Evolutionary conservation across 2,113 vertebrate species (phyloP).

Genomic region (Chelonoidis abingdonii): DNA sequence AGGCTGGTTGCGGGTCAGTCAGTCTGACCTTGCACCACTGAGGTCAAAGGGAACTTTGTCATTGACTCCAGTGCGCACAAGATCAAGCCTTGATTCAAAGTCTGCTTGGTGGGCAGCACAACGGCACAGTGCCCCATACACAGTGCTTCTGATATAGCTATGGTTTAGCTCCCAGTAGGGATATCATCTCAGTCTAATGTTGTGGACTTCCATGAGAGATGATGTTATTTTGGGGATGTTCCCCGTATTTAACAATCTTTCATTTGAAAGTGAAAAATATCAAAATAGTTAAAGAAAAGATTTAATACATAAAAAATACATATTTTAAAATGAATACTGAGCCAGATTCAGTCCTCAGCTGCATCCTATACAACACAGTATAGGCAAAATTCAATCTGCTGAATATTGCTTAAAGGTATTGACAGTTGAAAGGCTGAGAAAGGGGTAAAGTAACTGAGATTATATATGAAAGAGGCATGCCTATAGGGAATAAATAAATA

Average conservation of each 20-base stretch:
- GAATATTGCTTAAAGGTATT: constrained; percentile 58
- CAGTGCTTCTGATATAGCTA: neutral
- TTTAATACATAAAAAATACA: neutral
- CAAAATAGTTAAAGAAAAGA: neutral
- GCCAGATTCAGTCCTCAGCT: neutral
- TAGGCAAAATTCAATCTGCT: constrained; percentile 47
- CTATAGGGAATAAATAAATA: constrained; percentile 39
- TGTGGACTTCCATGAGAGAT: neutral
- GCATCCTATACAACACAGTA: constrained; percentile 1
- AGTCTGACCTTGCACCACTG: neutral
- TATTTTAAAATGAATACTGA: neutral
- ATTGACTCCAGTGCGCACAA: neutral
- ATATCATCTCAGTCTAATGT: neutral
- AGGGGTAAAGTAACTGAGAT: constrained; percentile 14
- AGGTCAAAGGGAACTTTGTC: neutral
- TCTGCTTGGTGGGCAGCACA: neutral
- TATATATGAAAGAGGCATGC: constrained; percentile 8
- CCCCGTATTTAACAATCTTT: neutral
- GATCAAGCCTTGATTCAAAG: neutral
- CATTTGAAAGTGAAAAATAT: neutral
- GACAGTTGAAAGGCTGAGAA: constrained; percentile 50
- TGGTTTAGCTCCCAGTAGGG: neutral
- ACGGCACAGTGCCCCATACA: neutral
- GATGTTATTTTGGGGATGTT: neutral
- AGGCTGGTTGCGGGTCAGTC: neutral